Evolutionary conservation across 2,113 vertebrate genomes (phyloP).

Genomic region (Coptodon rendalli): DNA sequence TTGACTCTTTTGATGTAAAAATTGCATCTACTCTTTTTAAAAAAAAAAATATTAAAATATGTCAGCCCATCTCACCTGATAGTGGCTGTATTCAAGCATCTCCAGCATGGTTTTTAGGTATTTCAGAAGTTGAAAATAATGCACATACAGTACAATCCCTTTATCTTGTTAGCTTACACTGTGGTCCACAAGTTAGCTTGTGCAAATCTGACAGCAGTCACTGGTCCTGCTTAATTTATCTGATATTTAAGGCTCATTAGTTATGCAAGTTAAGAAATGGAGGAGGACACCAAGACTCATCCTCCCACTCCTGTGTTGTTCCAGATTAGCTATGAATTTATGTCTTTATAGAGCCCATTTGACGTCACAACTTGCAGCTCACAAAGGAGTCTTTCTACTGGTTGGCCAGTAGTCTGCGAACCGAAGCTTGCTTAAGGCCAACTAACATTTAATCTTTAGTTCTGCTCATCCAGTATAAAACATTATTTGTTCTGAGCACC

Average conservation of each 20-base stretch:
- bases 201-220: conserved; percentile 31
- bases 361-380: conserved; percentile 84
- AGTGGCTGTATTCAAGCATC: conserved; percentile 97
- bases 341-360: conserved; percentile 77
- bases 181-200: conserved; percentile 1
- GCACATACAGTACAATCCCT: conserved; percentile 52
- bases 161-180: conserved; percentile 14
- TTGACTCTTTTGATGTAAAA: not conserved
- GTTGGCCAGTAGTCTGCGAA: conserved; percentile 84
- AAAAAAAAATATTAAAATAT: not conserved
- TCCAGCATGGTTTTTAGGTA: conserved; percentile 79
- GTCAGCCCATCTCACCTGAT: conserved; percentile 81
- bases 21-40: fast-evolving
- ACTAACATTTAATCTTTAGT: conserved; percentile 94
- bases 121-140: conserved; percentile 13
- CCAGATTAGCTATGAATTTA: conserved; percentile 82
- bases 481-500: conserved; percentile 84
- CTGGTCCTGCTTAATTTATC: conserved; percentile 68
- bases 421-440: conserved; percentile 86
- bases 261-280: conserved; percentile 80
- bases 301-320: conserved; percentile 73
- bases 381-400: conserved; percentile 87
- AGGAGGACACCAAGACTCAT: conserved; percentile 73
- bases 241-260: conserved; percentile 81
- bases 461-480: conserved; percentile 87